These are phyloP conservation scores for Brachyrhaphis roseni DNA, from an alignment of 2,797 vertebrate species.

Conservation along the genomic window DNA sequence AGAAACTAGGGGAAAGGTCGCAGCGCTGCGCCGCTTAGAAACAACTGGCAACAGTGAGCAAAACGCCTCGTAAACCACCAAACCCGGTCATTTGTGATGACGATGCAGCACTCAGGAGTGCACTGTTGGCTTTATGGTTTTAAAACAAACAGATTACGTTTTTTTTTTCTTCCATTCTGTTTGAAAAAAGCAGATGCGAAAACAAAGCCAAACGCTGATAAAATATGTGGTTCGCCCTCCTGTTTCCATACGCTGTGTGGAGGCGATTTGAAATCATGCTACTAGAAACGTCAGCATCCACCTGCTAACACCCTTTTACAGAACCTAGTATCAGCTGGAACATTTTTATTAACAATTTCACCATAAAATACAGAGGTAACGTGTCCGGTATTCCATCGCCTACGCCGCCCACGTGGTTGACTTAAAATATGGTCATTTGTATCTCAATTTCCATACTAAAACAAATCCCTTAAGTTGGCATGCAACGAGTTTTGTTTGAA, in stretches of 20 bases:
- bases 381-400: constrained; percentile 11
- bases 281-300: not conserved
- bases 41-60: constrained; percentile 24
- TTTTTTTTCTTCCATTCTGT: not conserved
- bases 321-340: not conserved
- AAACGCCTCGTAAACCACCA: not conserved
- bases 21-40: constrained; percentile 53
- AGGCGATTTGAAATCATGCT: not conserved
- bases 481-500: not conserved
- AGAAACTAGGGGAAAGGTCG: constrained; percentile 87
- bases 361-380: not conserved
- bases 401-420: constrained; percentile 56
- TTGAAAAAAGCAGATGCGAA: not conserved
- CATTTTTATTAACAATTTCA: too few relatives aligned
- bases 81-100: too few relatives aligned
- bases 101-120: not conserved
- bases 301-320: not conserved
- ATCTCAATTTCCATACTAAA: not conserved
- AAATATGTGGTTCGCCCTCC: not conserved
- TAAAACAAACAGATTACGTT: not conserved
- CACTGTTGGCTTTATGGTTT: not conserved
- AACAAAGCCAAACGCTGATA: not conserved
- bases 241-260: not conserved
- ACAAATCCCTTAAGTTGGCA: not conserved
- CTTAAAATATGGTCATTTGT: constrained; percentile 51